These are phyloP conservation scores for Parazoanthus darwini DNA, from an alignment of 92 coral and sea anemone species.

Conservation along the genomic window DNA sequence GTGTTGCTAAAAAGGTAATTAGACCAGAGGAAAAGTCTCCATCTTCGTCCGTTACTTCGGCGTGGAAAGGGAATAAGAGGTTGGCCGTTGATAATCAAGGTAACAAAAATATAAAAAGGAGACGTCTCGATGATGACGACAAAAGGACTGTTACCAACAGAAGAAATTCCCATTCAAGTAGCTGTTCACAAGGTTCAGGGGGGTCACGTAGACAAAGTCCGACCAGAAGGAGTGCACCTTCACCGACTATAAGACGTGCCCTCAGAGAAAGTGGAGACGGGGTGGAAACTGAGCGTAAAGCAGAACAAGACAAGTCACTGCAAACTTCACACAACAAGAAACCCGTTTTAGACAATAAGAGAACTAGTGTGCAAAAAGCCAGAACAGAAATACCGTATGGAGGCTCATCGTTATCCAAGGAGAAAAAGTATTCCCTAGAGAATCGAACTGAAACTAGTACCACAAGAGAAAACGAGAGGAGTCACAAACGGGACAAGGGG, in stretches of 20 bases:
- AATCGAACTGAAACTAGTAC: neutral
- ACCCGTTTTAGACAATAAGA: neutral
- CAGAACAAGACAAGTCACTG: neutral
- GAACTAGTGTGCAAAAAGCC: neutral
- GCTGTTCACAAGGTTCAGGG: neutral
- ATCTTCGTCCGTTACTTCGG: conserved; percentile 1
- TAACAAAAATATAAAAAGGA: conserved; percentile 12
- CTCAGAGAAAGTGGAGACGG: neutral
- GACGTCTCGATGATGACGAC: conserved; percentile 3
- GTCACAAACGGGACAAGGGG: neutral
- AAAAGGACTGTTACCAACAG: neutral
- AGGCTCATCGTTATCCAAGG: neutral
- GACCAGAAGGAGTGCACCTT: neutral
- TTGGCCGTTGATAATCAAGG: neutral
- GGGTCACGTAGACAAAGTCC: neutral
- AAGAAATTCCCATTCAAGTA: neutral
- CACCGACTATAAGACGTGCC: neutral
- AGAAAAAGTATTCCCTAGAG: neutral
- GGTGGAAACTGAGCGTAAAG: neutral
- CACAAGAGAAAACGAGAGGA: neutral
- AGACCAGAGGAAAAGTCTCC: neutral
- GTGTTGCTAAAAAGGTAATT: neutral
- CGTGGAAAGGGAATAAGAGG: conserved; percentile 24
- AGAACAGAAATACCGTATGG: neutral
- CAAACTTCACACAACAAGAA: neutral